Evolutionary conservation across 2,888 invertebrate species (phyloP).

Genomic region (Xiphydria camelus): DNA sequence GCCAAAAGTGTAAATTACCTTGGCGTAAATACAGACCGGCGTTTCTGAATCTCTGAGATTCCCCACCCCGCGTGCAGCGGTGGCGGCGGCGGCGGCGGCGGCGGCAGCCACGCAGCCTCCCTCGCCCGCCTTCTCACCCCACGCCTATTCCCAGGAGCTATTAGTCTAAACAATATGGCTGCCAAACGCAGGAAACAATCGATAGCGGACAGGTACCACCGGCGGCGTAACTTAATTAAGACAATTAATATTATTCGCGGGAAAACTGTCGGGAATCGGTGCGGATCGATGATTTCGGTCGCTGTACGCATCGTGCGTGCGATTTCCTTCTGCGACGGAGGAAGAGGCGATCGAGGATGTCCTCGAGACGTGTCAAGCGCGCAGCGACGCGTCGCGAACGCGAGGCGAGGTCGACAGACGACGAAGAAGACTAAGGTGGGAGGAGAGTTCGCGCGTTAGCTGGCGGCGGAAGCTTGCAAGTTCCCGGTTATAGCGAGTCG

Average conservation of each 20-base stretch:
- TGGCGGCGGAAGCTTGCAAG: too few relatives aligned
- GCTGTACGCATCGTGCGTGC: too few relatives aligned
- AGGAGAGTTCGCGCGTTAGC: too few relatives aligned
- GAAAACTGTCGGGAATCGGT: constrained; percentile 5
- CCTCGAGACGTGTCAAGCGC: too few relatives aligned
- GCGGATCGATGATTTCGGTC: too few relatives aligned
- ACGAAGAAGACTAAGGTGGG: too few relatives aligned
- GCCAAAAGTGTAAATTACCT: constrained; percentile 45
- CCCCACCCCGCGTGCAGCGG: neutral
- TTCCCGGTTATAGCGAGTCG: too few relatives aligned
- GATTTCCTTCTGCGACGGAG: too few relatives aligned
- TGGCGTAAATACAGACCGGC: constrained; percentile 29
- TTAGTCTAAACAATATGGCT: constrained; percentile 55
- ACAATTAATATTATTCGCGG: constrained; percentile 35
- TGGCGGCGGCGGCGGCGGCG: constrained; percentile 4
- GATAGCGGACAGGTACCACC: constrained; percentile 41
- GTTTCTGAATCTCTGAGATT: constrained; percentile 24
- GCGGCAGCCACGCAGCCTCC: constrained; percentile 19
- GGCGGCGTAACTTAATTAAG: constrained; percentile 45
- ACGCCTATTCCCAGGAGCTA: constrained; percentile 50
- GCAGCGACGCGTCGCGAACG: too few relatives aligned
- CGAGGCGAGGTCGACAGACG: too few relatives aligned
- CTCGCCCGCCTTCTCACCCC: constrained; percentile 27
- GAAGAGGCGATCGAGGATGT: too few relatives aligned
- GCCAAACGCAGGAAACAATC: constrained; percentile 54